Conservation (phyloP, 1,140 invertebrate genomes). For the Drosophila azteca region DNA sequence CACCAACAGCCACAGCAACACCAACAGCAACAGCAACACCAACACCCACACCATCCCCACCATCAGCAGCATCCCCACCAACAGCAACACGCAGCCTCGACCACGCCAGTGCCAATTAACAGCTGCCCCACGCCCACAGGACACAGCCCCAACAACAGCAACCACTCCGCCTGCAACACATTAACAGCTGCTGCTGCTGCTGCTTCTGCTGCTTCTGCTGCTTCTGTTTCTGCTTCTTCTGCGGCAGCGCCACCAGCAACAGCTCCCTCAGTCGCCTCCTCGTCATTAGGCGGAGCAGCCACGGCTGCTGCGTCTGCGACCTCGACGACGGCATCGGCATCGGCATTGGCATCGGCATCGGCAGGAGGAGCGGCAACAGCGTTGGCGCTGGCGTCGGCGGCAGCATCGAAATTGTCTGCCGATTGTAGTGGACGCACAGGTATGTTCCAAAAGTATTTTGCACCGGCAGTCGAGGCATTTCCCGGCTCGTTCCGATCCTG, state of each 20-base stretch:
- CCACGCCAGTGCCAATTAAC: conserved; percentile 69
- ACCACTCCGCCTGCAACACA: conserved; percentile 69
- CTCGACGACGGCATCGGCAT: conserved; percentile 55
- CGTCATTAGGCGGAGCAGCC: conserved; percentile 53
- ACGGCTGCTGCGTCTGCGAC: conserved; percentile 24
- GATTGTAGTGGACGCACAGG: conserved; percentile 83
- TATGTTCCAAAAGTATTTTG: conserved; percentile 83
- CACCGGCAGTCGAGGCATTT: conserved; percentile 78
- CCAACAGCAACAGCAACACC: conserved; percentile 48
- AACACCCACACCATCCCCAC: conserved; percentile 39
- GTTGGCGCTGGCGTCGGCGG: conserved; percentile 34
- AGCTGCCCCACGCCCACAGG: conserved; percentile 75
- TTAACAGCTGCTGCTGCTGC: conserved; percentile 71
- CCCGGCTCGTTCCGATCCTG: conserved; percentile 57
- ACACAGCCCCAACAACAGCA: conserved; percentile 65
- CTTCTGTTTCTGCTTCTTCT: conserved; percentile 25
- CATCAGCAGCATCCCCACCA: conserved; percentile 53
- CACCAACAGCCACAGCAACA: conserved; percentile 38
- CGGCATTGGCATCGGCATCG: conserved; percentile 10
- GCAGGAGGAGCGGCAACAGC: conserved; percentile 37
- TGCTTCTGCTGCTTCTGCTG: conserved; percentile 21
- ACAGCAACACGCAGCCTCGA: conserved; percentile 68
- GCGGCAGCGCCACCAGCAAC: conserved; percentile 50
- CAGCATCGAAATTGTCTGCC: conserved; percentile 78
- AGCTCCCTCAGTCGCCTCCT: conserved; percentile 54